These are phyloP conservation scores for Enteromius viviparus DNA, from an alignment of 2,797 vertebrate genomes.

Conservation along the genomic window DNA sequence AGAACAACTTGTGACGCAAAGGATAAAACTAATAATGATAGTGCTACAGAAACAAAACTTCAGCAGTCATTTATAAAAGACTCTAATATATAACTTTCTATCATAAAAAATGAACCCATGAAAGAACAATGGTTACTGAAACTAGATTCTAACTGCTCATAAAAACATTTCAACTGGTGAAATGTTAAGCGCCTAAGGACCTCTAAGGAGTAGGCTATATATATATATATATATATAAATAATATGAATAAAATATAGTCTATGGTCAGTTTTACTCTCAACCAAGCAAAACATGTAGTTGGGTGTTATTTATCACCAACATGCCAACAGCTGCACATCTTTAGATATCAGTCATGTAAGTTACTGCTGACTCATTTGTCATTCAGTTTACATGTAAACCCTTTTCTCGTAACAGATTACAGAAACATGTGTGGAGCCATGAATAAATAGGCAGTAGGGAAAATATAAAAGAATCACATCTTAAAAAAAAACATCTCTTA, in stretches of 20 bases:
- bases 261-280: neutral
- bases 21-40: neutral
- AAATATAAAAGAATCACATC: neutral
- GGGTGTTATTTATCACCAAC: constrained; percentile 10
- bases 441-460: neutral
- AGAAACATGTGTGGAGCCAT: constrained; percentile 7
- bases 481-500: neutral
- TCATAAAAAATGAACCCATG: neutral
- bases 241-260: neutral
- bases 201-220: neutral
- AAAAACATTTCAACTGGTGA: neutral
- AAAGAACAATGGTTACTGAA: neutral
- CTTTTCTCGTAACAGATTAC: neutral
- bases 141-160: neutral
- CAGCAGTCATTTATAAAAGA: neutral
- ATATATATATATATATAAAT: neutral
- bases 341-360: neutral
- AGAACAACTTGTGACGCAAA: neutral
- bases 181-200: neutral
- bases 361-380: constrained; percentile 14
- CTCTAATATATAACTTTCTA: neutral
- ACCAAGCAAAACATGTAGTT: neutral
- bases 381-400: constrained; percentile 5
- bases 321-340: neutral
- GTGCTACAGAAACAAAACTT: neutral